Evolutionary conservation across 2,113 vertebrate genomes (phyloP).

Genomic region (Aptenodytes patagonicus): DNA sequence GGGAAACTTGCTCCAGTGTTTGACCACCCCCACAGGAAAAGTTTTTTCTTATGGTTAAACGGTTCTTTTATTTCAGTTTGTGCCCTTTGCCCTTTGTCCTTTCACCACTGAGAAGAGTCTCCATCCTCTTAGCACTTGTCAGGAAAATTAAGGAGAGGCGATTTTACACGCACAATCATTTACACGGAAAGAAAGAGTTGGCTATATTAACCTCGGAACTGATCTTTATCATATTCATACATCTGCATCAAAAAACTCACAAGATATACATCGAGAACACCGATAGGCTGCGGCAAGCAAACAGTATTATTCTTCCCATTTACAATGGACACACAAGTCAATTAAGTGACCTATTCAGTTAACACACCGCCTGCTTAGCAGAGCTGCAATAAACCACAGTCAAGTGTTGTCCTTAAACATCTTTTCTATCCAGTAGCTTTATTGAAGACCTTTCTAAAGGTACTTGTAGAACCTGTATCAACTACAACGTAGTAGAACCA

Average conservation of each 20-base stretch:
- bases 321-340: not conserved
- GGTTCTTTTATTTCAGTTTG: not conserved
- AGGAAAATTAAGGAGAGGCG: not conserved
- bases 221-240: not conserved
- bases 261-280: not conserved
- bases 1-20: not conserved
- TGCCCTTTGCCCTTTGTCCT: not conserved
- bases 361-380: not conserved
- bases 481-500: not conserved
- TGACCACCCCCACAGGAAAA: accelerated
- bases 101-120: not conserved
- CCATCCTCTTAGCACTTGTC: not conserved
- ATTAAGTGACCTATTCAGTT: not conserved
- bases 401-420: not conserved
- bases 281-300: not conserved
- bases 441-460: not conserved
- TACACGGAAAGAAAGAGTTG: not conserved
- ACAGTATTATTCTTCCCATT: not conserved
- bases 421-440: not conserved
- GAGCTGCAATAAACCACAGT: not conserved
- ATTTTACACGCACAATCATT: not conserved
- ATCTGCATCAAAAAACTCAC: not conserved
- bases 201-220: not conserved
- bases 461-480: not conserved
- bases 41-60: not conserved